Conservation (phyloP, 2,797 vertebrate genomes). For the Diglossa cyanea region DNA sequence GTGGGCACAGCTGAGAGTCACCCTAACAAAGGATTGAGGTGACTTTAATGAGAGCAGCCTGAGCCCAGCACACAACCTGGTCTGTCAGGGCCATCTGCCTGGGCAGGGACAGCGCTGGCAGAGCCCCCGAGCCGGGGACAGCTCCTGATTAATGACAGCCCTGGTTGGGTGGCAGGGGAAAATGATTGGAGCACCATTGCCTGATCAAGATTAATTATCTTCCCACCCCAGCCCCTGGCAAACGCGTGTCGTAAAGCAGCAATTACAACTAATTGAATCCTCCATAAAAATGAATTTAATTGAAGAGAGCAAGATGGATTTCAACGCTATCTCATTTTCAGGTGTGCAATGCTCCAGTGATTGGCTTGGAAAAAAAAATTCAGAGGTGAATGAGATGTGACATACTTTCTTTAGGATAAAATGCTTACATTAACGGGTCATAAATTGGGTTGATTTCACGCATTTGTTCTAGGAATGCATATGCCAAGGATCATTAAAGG, state of each 20-base stretch:
- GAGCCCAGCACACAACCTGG: neutral
- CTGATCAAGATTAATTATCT: neutral
- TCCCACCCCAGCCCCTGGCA: neutral
- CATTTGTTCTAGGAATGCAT: neutral
- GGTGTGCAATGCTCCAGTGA: neutral
- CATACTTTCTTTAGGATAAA: neutral
- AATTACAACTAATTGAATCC: constrained; percentile 44
- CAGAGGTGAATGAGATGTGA: neutral
- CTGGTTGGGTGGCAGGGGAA: neutral
- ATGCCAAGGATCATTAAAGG: neutral
- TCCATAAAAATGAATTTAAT: constrained; percentile 14
- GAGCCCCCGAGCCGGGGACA: neutral
- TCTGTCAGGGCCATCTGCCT: constrained; percentile 26
- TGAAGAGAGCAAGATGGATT: neutral
- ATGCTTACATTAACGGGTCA: neutral
- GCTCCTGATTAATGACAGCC: neutral
- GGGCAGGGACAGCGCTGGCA: neutral
- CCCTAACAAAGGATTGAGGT: neutral
- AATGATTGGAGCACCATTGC: neutral
- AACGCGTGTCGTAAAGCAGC: neutral
- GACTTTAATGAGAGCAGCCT: neutral
- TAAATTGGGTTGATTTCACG: neutral
- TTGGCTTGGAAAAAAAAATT: neutral
- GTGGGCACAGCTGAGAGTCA: neutral
- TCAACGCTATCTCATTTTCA: neutral